Base-by-base conservation (phyloP, 2,113 vertebrate species). In the Salvelinus alpinus region DNA sequence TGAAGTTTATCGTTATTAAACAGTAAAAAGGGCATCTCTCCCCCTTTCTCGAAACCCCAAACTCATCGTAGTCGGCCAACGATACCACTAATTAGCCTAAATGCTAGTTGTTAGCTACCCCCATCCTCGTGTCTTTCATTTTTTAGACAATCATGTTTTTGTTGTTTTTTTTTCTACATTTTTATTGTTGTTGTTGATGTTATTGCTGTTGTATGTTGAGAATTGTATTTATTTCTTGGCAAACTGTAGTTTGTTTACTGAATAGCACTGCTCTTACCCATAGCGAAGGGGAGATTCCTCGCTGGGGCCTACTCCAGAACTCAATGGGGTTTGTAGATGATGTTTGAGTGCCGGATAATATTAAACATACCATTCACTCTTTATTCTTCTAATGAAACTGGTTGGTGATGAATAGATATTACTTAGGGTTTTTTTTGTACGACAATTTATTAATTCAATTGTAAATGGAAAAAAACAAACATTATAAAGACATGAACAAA, bases 201-300 rank as follows among this genome's bases (percentile, higher is more conserved):
- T 97, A 96, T 96, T 97, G 92, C 93, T 95, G 88, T 92, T 96
- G 94, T 95, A 94, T 96, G 94, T 95, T 93, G 93, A 97, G 94
- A 95, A 94, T 91, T 97, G 96, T 99, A 99, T 99, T 99, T 99
- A 99, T 99, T 99, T 99, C 94, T 95, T 95, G 94, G 94, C 95
- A 96, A 96, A 96, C 94, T 93, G 91, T 95, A 94, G 96, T 96
- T 97, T 95, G 96, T 98, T 97, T 96, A 95, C 96, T 95, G 85
- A 94, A 96, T 94, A 97, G 96, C 97, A 98, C 96, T 98, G 96
- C 95, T 96, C 94, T 88, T 92, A 89, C 92, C 94, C 94, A 90
- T 59, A 88, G 89, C 86, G 91, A 93, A 91, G 84, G 81, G 90
- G 84, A 82, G 87, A 91, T 92, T 90, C 88, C 78, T 82, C 89